Percentiles rank a stretch among this genome's conserved stretches.
Conservation (phyloP, 2,888 invertebrate genomes). For the Chesias legatella region DNA sequence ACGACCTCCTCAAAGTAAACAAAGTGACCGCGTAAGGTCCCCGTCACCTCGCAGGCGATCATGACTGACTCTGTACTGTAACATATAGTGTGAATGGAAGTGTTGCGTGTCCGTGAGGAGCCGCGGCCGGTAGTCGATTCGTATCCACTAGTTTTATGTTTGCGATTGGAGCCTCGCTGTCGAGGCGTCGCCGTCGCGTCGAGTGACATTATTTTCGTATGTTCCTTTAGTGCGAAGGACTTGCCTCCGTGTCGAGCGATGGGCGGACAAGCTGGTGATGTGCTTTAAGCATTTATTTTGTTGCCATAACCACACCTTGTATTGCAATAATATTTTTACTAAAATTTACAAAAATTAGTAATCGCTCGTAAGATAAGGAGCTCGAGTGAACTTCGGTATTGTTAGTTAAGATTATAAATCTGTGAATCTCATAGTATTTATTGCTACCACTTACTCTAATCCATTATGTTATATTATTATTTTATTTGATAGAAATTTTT, state of each 20-base stretch:
- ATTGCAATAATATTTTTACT: slow-evolving; percentile 80
- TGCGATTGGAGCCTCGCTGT: slow-evolving; percentile 61
- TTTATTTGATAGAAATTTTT: slow-evolving; percentile 69
- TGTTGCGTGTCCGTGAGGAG: slow-evolving; percentile 72
- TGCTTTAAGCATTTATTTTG: slow-evolving; percentile 82
- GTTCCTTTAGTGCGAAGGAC: slow-evolving; percentile 78
- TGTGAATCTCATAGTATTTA: slow-evolving; percentile 81
- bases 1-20: slow-evolving; percentile 88
- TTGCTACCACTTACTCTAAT: slow-evolving; percentile 77
- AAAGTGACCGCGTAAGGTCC: slow-evolving; percentile 88
- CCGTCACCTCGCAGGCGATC: slow-evolving; percentile 57
- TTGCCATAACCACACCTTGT: slow-evolving; percentile 80
- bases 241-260: slow-evolving; percentile 70
- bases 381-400: slow-evolving; percentile 74
- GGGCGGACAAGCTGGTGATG: slow-evolving; percentile 76
- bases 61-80: slow-evolving; percentile 80
- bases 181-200: slow-evolving; percentile 60
- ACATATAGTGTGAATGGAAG: slow-evolving; percentile 78
- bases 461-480: slow-evolving; percentile 72
- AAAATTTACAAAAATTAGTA: slow-evolving; percentile 75
- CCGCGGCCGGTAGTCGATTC: slow-evolving; percentile 70
- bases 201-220: slow-evolving; percentile 67
- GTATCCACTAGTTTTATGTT: slow-evolving; percentile 79
- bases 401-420: slow-evolving; percentile 80
- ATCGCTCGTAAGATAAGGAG: slow-evolving; percentile 70